Evolutionary conservation across 2,797 vertebrate species (phyloP).

Genomic region (Tolypeutes matacus): DNA sequence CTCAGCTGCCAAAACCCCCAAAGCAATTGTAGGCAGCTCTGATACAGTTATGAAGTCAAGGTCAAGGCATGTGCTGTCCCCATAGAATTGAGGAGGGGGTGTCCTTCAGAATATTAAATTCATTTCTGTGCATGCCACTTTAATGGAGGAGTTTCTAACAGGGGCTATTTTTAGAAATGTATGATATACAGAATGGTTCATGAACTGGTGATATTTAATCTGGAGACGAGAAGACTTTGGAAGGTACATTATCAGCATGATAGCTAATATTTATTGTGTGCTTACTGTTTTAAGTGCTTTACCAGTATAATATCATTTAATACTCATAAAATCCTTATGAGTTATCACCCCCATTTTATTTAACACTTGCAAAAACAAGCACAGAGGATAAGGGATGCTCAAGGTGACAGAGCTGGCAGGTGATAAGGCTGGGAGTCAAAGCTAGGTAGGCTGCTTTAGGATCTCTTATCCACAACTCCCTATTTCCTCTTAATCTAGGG

Average conservation of each 20-base stretch:
- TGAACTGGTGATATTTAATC: neutral
- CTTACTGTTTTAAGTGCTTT: neutral
- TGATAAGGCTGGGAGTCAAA: neutral
- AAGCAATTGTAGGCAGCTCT: rapidly evolving
- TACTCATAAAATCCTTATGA: neutral
- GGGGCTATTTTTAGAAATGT: neutral
- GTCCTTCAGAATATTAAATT: neutral
- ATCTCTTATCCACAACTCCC: too few relatives aligned
- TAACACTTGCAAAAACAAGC: neutral
- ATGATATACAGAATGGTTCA: neutral
- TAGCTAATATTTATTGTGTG: neutral
- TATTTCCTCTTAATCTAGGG: neutral
- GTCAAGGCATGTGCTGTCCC: neutral
- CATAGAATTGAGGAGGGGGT: rapidly evolving
- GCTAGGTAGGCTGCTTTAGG: too few relatives aligned
- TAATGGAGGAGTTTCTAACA: neutral
- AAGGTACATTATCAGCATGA: rapidly evolving
- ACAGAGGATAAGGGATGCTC: neutral
- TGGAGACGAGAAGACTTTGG: neutral
- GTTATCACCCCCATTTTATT: neutral
- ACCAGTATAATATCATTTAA: neutral
- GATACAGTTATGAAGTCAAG: rapidly evolving
- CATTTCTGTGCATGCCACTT: neutral
- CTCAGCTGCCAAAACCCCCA: neutral
- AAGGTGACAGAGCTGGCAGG: neutral